Percentiles rank a stretch among this genome's conserved stretches.
Evolutionary conservation across 2,888 invertebrate genomes (phyloP).

Genomic region (Lamellibrachia columna): DNA sequence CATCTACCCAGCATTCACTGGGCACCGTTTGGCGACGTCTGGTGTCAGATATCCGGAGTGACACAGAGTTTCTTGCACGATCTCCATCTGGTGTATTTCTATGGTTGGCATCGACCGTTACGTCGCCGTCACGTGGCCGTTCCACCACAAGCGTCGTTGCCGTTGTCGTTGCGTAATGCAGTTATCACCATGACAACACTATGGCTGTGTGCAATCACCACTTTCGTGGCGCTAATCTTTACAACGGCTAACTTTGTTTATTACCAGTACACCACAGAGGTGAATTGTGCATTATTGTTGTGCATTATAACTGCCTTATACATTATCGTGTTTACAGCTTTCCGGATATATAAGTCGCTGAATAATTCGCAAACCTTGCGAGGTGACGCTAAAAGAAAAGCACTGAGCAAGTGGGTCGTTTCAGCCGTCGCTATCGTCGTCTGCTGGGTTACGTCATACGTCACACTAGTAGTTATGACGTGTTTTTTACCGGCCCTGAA

Average conservation of each 20-base stretch:
- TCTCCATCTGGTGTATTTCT: conserved; percentile 19
- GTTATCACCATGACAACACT: background rate
- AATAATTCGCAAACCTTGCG: background rate
- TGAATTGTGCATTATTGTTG: background rate
- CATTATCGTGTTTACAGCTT: background rate
- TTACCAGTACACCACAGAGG: background rate
- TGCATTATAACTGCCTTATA: background rate
- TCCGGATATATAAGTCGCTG: background rate
- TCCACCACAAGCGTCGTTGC: background rate
- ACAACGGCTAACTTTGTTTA: conserved; percentile 20
- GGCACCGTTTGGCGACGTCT: conserved; percentile 8
- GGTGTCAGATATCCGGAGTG: conserved; percentile 24
- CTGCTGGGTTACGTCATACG: background rate
- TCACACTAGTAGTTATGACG: background rate
- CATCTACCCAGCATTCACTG: conserved; percentile 13
- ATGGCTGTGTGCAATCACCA: background rate
- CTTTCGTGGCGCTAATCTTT: conserved; percentile 17
- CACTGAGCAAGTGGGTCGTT: background rate
- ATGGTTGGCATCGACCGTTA: conserved; percentile 24
- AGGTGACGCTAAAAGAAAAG: background rate
- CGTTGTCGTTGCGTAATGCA: background rate
- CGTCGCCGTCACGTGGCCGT: background rate
- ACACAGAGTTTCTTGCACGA: background rate
- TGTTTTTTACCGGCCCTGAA: background rate
- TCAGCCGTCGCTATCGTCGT: background rate